Evolutionary conservation across 2,113 vertebrate species (phyloP), one percentile per base, ranked within the genome.

Genomic region (Mirza zaza): DNA sequence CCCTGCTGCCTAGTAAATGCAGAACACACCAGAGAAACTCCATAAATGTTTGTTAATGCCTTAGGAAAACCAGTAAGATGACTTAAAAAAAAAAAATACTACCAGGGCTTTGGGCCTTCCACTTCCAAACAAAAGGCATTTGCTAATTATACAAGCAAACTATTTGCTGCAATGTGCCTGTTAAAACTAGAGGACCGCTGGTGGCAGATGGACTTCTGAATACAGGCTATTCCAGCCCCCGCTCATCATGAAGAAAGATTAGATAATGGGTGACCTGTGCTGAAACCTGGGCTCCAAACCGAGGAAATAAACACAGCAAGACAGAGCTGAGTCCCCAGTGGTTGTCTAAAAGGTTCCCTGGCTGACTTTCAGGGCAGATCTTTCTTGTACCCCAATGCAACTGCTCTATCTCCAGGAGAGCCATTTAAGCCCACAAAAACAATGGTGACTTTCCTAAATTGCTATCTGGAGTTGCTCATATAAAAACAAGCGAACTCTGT

Each of bases 261-360:
- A 50, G 27, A 32, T 8, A 34, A 76, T 14, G 34, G 48, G 82
- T 52, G 89, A 63, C 14, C 79, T 12, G 2, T 3, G 20, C 57
- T 14, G 25, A 48, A 32, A 34, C 17, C 0, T 0, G 14, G 32
- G 29, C 45, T 86, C 84, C 42, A 3, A 1, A 5, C 29, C 13
- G 39, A 79, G 27, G 14, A 65, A 10, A 65, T 0, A 12, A 17
- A 55, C 27, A 12, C 0, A 9, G 50, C 18, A 14, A 21, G 39
- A 17, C n/a, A 17, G 1, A 32, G 76, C 21, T 27, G 11, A 9
- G 34, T 50, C 8, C 3, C 83, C 1, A 0, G 67, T 0, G 4
- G 76, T 5, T 20, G 42, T 52, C 17, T 6, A 5, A 2, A 25
- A 79, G 12, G 0, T 6, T 77, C n/a, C 39, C 21, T 17, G 5